Percentiles rank a stretch among this genome's conserved stretches.
Conservation (phyloP, 2,888 invertebrate genomes). For the Erebia aethiops region DNA sequence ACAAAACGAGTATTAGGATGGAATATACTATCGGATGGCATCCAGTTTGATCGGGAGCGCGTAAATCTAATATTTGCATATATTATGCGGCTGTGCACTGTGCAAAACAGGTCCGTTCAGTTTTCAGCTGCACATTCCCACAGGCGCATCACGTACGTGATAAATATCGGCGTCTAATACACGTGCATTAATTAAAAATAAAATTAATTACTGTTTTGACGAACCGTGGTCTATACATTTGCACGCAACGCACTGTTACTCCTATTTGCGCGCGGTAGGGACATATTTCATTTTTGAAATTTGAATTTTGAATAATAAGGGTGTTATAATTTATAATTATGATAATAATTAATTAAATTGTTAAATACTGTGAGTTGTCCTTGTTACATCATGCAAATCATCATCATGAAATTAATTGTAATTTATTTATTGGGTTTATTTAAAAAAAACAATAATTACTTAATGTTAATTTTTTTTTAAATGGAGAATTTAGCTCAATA, state of each 20-base stretch:
- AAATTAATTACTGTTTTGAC: conserved; percentile 26
- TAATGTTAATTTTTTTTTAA: neutral
- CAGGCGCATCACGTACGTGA: conserved; percentile 40
- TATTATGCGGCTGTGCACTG: conserved; percentile 41
- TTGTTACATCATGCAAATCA: neutral
- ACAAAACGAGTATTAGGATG: conserved; percentile 39
- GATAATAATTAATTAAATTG: neutral
- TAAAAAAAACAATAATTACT: no score
- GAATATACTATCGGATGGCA: conserved; percentile 44
- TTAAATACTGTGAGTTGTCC: neutral
- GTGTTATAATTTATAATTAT: no score
- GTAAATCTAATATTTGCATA: conserved; percentile 66
- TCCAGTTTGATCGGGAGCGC: conserved; percentile 52
- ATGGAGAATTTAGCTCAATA: neutral
- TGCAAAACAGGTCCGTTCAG: conserved; percentile 69
- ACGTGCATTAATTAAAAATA: conserved; percentile 31
- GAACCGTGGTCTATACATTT: conserved; percentile 9
- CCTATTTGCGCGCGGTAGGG: neutral
- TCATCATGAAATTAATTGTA: neutral
- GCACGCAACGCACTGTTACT: conserved; percentile 1
- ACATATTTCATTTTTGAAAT: neutral
- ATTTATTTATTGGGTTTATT: no score
- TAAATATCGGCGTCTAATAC: conserved; percentile 38
- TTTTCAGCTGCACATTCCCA: conserved; percentile 54
- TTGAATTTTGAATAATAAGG: neutral